Evolutionary conservation across 2,113 vertebrate species (phyloP).

Genomic region (Vicugna pacos): DNA sequence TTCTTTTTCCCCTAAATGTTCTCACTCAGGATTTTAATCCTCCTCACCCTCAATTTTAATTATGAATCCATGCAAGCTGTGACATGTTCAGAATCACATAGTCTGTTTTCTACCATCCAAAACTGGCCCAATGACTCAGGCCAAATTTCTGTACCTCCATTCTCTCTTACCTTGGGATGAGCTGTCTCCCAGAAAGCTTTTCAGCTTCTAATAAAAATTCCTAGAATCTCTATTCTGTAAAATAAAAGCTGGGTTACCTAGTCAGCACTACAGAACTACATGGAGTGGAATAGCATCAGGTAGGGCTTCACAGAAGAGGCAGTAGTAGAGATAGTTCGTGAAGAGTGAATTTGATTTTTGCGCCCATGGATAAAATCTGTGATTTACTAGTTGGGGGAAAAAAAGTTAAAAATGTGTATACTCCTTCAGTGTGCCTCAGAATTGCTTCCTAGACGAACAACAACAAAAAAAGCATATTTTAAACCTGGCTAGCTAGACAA

Average conservation of each 20-base stretch:
- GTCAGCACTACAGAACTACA: background rate
- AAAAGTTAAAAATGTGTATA: background rate
- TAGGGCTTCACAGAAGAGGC: background rate
- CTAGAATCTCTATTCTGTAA: background rate
- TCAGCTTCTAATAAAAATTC: background rate
- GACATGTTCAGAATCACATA: background rate
- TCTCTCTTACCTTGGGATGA: background rate
- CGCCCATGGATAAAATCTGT: background rate
- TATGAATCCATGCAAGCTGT: background rate
- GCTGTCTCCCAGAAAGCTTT: background rate
- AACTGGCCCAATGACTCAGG: background rate
- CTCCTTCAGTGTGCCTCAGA: background rate
- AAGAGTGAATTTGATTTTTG: conserved; percentile 34
- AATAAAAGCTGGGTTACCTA: background rate
- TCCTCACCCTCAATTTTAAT: background rate
- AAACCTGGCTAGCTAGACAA: background rate
- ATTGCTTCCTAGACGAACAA: background rate
- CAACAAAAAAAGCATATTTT: background rate
- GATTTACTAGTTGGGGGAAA: conserved; percentile 9
- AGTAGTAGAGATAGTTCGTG: background rate
- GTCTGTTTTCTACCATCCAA: background rate
- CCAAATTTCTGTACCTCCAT: background rate
- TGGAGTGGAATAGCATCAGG: background rate
- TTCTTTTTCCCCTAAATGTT: background rate
- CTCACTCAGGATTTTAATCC: background rate